Evolutionary conservation across 2,797 vertebrate species (phyloP).

Genomic region (Hippoglossus hippoglossus): DNA sequence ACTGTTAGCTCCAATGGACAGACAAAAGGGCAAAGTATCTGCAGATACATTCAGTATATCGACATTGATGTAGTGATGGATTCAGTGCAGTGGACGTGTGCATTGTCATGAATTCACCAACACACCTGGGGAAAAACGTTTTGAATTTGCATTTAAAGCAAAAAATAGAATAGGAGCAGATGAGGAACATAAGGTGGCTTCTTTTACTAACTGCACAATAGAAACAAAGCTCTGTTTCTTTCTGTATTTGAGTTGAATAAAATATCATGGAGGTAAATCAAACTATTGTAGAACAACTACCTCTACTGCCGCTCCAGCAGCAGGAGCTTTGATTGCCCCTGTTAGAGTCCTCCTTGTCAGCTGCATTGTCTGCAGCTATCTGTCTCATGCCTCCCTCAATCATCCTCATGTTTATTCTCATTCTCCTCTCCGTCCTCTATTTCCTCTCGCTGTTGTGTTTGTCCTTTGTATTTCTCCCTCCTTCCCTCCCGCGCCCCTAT

Average conservation of each 20-base stretch:
- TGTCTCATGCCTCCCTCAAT: constrained; percentile 30
- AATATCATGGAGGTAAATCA: not conserved
- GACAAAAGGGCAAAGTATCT: too few relatives aligned
- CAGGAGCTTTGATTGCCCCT: not conserved
- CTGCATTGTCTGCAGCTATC: constrained; percentile 14
- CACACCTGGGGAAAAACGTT: too few relatives aligned
- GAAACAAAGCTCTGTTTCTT: not conserved
- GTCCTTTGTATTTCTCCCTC: constrained; percentile 8
- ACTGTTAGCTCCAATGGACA: too few relatives aligned
- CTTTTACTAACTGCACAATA: too few relatives aligned
- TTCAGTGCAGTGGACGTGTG: too few relatives aligned
- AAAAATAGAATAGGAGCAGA: too few relatives aligned
- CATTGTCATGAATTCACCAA: too few relatives aligned
- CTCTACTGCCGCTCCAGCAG: not conserved
- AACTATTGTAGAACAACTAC: not conserved
- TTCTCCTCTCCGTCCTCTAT: constrained; percentile 38
- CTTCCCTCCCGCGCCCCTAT: not conserved
- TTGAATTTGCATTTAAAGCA: too few relatives aligned
- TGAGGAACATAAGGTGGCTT: too few relatives aligned
- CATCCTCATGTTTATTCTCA: constrained; percentile 26
- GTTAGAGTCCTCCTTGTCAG: constrained; percentile 13
- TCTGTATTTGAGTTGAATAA: not conserved
- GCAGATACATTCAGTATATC: too few relatives aligned
- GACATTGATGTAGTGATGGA: too few relatives aligned
- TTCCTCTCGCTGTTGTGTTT: constrained; percentile 28